Conservation (phyloP, 2,113 vertebrate genomes). For the Lucifuga dentata region DNA sequence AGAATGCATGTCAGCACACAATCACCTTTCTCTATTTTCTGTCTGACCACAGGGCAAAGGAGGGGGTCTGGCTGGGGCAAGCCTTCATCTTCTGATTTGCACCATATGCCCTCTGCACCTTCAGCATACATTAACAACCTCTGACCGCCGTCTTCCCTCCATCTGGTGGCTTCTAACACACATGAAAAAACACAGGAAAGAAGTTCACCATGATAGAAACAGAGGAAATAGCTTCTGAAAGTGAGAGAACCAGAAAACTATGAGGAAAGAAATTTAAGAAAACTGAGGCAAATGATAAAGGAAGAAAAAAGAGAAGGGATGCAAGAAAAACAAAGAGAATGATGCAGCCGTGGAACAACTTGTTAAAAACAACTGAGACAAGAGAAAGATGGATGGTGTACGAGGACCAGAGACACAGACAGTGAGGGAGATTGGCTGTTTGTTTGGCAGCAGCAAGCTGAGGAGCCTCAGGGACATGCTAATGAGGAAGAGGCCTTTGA, state of each 20-base stretch:
- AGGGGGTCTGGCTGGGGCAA: constrained; percentile 4
- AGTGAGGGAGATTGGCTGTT: constrained; percentile 62
- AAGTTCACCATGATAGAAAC: constrained; percentile 42
- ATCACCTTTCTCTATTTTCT: constrained; percentile 75
- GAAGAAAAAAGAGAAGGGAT: constrained; percentile 1
- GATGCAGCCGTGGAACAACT: constrained; percentile 22
- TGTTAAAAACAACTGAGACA: constrained; percentile 35
- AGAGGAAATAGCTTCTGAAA: constrained; percentile 43
- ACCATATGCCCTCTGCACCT: constrained; percentile 78
- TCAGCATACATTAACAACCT: constrained; percentile 68
- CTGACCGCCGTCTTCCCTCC: constrained; percentile 59
- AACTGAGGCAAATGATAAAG: constrained; percentile 10
- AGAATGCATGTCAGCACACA: constrained; percentile 64
- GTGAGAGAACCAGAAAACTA: constrained; percentile 17
- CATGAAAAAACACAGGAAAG: constrained; percentile 59
- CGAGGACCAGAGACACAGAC: constrained; percentile 40
- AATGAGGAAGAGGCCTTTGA: constrained; percentile 77
- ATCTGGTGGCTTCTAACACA: constrained; percentile 77
- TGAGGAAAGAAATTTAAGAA: constrained; percentile 3
- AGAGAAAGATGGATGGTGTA: constrained; percentile 30
- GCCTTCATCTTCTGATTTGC: constrained; percentile 77
- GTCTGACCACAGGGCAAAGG: constrained; percentile 57
- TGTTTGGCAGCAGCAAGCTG: constrained; percentile 71
- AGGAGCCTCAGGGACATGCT: constrained; percentile 74
- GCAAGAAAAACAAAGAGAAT: not conserved